Conservation (phyloP, 1,140 invertebrate genomes). For the Lanistes nyassanus region DNA sequence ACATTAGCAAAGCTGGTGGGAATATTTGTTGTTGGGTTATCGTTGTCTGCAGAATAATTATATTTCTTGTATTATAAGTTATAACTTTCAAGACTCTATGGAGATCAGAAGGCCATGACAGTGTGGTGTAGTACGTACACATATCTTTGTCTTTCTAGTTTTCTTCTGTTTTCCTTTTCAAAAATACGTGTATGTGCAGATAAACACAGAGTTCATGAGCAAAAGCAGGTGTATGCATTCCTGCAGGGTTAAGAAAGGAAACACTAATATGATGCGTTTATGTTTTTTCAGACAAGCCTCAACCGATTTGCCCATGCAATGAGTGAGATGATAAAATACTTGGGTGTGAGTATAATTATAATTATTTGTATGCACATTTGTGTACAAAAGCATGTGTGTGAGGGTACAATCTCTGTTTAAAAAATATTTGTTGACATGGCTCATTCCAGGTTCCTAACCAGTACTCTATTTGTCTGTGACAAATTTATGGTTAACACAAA, state of each 20-base stretch:
- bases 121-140: not conserved
- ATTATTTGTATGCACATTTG: not conserved
- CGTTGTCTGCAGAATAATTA: not conserved
- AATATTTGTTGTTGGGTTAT: not conserved
- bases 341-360: conserved; percentile 69
- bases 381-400: not conserved
- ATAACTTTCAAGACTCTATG: not conserved
- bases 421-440: no score
- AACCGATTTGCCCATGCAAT: conserved; percentile 59
- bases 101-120: no score
- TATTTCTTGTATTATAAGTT: conserved; percentile 5
- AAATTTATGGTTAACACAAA: no score
- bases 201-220: no score
- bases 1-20: not conserved
- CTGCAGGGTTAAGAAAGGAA: no score
- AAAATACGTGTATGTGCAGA: not conserved
- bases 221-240: no score
- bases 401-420: no score
- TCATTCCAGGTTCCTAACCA: no score
- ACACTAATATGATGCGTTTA: no score
- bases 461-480: no score
- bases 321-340: conserved; percentile 77
- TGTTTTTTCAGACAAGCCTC: conserved; percentile 55
- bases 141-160: not conserved
- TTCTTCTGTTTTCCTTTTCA: not conserved